Evolutionary conservation across 2,113 vertebrate species (phyloP).

Genomic region (Atrichornis clamosus): DNA sequence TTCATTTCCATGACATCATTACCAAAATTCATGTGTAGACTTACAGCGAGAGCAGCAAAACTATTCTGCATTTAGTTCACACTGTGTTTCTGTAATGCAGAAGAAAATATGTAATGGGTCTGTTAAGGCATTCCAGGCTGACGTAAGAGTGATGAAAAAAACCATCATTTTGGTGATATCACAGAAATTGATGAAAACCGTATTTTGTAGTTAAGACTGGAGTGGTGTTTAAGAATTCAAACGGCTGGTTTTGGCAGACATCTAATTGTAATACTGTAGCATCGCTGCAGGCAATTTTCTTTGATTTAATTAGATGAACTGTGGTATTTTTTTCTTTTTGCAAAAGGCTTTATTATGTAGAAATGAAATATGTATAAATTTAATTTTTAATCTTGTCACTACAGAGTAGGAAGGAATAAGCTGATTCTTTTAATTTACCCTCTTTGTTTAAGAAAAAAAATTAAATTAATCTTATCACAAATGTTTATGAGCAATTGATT

Average conservation of each 20-base stretch:
- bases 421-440: slow-evolving; percentile 81
- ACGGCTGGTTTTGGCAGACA: slow-evolving; percentile 73
- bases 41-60: not conserved
- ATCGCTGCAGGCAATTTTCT: slow-evolving; percentile 79
- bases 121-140: not conserved
- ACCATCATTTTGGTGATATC: not conserved
- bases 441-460: slow-evolving; percentile 78
- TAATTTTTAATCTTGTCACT: slow-evolving; percentile 86
- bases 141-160: not conserved
- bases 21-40: not conserved
- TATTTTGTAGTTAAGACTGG: slow-evolving; percentile 62
- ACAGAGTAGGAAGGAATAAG: slow-evolving; percentile 76
- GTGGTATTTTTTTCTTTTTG: slow-evolving; percentile 77
- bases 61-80: not conserved
- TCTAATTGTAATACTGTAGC: slow-evolving; percentile 81
- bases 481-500: slow-evolving; percentile 80
- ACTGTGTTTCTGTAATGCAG: not conserved
- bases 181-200: slow-evolving; percentile 52
- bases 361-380: slow-evolving; percentile 87
- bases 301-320: slow-evolving; percentile 88
- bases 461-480: slow-evolving; percentile 77
- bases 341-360: slow-evolving; percentile 83
- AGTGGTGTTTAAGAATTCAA: slow-evolving; percentile 68
- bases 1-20: not conserved
- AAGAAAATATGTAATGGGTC: not conserved